Percentiles rank a stretch among this genome's conserved stretches.
Evolutionary conservation across 1,140 invertebrate species (phyloP).

Genomic region (Pararge aegeria): DNA sequence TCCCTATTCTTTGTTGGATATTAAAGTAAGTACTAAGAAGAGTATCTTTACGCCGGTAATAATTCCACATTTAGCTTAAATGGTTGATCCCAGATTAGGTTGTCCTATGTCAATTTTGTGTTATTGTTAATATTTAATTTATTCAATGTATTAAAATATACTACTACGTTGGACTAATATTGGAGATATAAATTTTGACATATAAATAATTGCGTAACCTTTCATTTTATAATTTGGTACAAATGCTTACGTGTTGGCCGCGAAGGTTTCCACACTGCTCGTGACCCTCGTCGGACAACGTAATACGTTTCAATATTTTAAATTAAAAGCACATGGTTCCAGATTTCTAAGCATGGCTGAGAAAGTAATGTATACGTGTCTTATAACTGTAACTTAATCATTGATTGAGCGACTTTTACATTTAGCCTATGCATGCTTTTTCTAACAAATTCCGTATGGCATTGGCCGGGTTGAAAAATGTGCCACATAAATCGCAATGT

Average conservation of each 20-base stretch:
- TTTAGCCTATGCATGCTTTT: constrained; percentile 29
- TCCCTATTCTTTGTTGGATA: constrained; percentile 39
- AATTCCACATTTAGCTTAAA: constrained; percentile 55
- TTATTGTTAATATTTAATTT: background rate
- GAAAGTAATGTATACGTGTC: constrained; percentile 49
- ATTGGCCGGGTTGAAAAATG: constrained; percentile 9
- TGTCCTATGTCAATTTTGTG: constrained; percentile 19
- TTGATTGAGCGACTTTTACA: constrained; percentile 33
- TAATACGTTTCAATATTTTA: constrained; percentile 43
- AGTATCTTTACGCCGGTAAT: constrained; percentile 47
- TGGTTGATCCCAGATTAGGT: constrained; percentile 37
- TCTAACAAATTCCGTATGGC: constrained; percentile 28
- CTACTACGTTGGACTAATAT: background rate
- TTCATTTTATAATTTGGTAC: constrained; percentile 70
- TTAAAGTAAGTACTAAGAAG: constrained; percentile 54
- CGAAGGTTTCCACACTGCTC: constrained; percentile 73
- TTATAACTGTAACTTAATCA: constrained; percentile 36
- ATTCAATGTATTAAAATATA: background rate
- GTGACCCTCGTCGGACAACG: constrained; percentile 67
- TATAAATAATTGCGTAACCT: constrained; percentile 74
- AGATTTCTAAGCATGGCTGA: constrained; percentile 36
- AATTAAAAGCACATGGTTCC: constrained; percentile 53
- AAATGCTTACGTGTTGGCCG: constrained; percentile 75
- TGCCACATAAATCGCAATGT: background rate
- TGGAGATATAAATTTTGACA: constrained; percentile 35